Evolutionary conservation across 2,797 vertebrate genomes (phyloP), one percentile per base, ranked within the genome.

Genomic region (Enteromius unitaeniatus): DNA sequence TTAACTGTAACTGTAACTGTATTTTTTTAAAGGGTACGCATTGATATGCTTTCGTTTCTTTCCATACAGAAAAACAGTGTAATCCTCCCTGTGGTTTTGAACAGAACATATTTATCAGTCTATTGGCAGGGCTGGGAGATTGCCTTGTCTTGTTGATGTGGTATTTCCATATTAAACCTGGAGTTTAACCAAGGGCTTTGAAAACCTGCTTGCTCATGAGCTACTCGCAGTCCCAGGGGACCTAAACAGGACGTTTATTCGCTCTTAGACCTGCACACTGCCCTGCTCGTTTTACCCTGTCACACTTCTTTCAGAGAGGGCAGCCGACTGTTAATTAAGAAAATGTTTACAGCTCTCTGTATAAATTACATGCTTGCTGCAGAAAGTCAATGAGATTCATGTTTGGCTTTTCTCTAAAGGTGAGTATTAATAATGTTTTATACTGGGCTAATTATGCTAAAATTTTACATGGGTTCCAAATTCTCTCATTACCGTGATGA

Each of bases 261-360:
- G 89, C 91, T 91, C 91, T 76, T 72, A 86, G 86, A 91, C 92
- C 91, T 90, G 92, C 86, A 92, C 89, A 91, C 91, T 91, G 92
- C 93, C 92, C 92, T 83, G 84, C 91, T 93, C 92, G 91, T 92
- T 93, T 88, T 84, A 91, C 91, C 58, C 92, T 93, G 92, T 93
- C 93, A 94, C 89, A 90, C 89, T 89, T 90, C 91, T 93, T 94
- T 90, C 91, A 78, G 89, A 89, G 90, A 93, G 94, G 93, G 91
- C 92, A 93, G 86, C 37, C 62, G 58, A 88, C 92, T 90, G 93
- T 94, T 94, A 94, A 95, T 94, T 94, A 94, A 93, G 82, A 78
- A 84, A 84, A 84, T 78, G 82, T 84, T 84, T 84, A 78, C 82
- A 19, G 65, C 82, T 40, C 55, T 84, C 75, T 68, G 74, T 67